These are phyloP conservation scores for Orestias chungarensis DNA, from an alignment of 2,797 vertebrate species.

Conservation along the genomic window DNA sequence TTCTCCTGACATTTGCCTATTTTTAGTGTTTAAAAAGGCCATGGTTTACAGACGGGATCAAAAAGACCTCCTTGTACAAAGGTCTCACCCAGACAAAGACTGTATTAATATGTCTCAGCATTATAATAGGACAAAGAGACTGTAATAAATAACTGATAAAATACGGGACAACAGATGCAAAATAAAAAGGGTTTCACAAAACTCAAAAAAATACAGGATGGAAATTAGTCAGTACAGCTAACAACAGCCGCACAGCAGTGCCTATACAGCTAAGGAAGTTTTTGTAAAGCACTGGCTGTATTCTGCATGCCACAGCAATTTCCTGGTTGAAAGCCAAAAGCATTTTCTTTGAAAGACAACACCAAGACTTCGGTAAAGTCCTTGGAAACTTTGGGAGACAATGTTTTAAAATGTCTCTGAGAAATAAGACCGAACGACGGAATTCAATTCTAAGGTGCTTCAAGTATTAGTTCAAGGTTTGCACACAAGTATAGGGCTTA, in stretches of 20 bases:
- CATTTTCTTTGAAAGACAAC: background rate
- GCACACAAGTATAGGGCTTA: background rate
- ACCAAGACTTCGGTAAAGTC: background rate
- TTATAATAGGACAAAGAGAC: too few species aligned
- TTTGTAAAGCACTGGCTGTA: background rate
- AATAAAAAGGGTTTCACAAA: too few species aligned
- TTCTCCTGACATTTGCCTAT: background rate
- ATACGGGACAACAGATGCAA: too few species aligned
- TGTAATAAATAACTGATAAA: too few species aligned
- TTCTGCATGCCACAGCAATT: background rate
- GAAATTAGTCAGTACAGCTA: background rate
- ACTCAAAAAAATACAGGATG: background rate
- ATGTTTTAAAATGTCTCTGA: background rate
- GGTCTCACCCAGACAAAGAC: background rate
- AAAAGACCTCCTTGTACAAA: background rate
- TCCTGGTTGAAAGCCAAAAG: background rate
- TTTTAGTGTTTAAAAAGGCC: background rate
- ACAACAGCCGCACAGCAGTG: background rate
- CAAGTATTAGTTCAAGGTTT: background rate
- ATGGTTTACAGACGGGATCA: background rate
- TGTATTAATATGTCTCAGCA: too few species aligned
- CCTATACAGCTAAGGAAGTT: background rate
- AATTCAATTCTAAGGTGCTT: too few species aligned
- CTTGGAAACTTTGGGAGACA: background rate
- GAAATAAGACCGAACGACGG: too few species aligned